Base-by-base conservation (phyloP, 2,113 vertebrate genomes). In the Penelope pileata region DNA sequence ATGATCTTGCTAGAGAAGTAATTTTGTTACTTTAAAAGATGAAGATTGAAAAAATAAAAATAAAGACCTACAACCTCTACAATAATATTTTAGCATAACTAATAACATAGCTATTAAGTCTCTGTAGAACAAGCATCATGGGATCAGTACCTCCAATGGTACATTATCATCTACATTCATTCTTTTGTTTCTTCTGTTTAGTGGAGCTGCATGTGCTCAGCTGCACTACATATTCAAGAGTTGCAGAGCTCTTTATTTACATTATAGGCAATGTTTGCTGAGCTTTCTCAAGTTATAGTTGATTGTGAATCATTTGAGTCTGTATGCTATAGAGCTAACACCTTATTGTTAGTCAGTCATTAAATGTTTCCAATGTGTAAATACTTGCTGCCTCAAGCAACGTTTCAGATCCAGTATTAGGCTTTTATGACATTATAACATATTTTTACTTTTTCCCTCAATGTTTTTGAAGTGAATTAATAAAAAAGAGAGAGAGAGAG, bases 1-100 rank as follows among this genome's bases (percentile, higher is more conserved):
- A 96, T 19, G 40, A 84, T 42, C 66, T 92, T 94, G 16, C 30
- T 68, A 86, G 42, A 75, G 56, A 92, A 86, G 93, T 75, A 80
- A 85, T 85, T 51, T 58, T 53, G 12, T 16, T 82, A 27, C 6
- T 90, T 91, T 88, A 74, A 80, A 80, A 91, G 45, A 80, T 50
- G 14, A 91, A 34, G 15, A 76, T 32, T 73, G n/a, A 2, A 40
- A 32, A 14, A 53, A n/a, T 34, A 47, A 24, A 47, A 48, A 34
- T 18, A 38, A 50, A 45, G n/a, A 62, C 59, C 30, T 42, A 66
- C 29, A 42, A 66, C 32, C 43, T 7, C 14, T 48, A 43, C 3
- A 92, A 66, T 24, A 45, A 45, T 45, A 43, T 64, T 82, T 74
- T 85, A 88, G 9, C 36, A 51, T 32, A 74, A 66, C 5, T 66